Percentiles rank a stretch among this genome's conserved stretches.
phyloP scores from a whole-genome alignment of 2,888 invertebrate genomes.

The Tetramorium bicarinatum region DNA sequence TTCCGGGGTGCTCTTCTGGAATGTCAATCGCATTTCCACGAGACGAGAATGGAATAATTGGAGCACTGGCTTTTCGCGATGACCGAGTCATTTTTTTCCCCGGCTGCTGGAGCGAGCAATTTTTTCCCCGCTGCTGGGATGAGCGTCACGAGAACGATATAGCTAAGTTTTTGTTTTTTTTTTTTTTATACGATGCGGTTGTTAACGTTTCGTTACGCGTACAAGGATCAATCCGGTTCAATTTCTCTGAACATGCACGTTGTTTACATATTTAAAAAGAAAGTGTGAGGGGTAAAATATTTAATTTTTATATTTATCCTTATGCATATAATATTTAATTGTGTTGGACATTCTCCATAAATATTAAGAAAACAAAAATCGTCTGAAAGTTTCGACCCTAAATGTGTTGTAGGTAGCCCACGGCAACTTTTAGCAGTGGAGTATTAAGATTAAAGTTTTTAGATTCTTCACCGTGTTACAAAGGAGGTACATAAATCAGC shows the following conservation, averaged over 20 bases:
- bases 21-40: slow-evolving; percentile 29
- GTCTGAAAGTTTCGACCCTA: not conserved
- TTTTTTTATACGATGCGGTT: not conserved
- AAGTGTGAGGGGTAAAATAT: not conserved
- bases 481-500: slow-evolving; percentile 43
- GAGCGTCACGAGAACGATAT: not conserved
- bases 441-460: slow-evolving; percentile 42
- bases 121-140: not conserved
- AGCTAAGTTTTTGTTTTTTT: not conserved
- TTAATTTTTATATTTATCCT: not conserved
- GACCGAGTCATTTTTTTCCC: slow-evolving; percentile 27
- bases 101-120: not conserved
- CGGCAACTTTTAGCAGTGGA: slow-evolving; percentile 10
- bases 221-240: not conserved
- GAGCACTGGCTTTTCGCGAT: slow-evolving; percentile 22
- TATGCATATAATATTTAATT: not conserved
- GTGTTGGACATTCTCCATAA: not conserved
- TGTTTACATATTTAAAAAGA: not conserved
- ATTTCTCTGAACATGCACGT: not conserved
- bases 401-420: not conserved
- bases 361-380: not conserved
- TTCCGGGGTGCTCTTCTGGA: slow-evolving; percentile 25
- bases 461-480: slow-evolving; percentile 17
- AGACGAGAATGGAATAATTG: slow-evolving; percentile 41
- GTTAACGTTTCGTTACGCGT: not conserved